A percentile compares a stretch with the other conserved stretches of the same genome.
These are phyloP conservation scores for Puma concolor DNA, from an alignment of 2,113 vertebrate species.

Conservation along the genomic window DNA sequence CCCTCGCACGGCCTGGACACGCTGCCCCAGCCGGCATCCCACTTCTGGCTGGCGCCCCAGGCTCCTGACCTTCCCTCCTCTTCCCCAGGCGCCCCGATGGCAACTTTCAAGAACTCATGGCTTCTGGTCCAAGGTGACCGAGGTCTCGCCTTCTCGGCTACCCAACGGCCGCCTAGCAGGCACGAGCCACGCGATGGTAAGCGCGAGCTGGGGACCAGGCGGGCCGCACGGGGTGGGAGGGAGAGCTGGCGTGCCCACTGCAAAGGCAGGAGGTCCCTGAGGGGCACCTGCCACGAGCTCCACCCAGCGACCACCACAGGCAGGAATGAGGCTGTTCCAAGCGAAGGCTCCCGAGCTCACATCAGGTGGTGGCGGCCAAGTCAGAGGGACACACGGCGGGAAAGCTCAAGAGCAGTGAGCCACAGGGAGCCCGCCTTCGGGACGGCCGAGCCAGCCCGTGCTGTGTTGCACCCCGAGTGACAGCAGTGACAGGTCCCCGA, in stretches of 20 bases:
- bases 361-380: background rate
- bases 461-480: rapidly evolving
- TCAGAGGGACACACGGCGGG: background rate
- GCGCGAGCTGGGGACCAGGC: background rate
- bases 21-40: background rate
- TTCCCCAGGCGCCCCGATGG: background rate
- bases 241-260: background rate
- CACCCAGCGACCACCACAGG: too few species aligned
- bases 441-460: background rate
- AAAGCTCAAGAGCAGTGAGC: background rate
- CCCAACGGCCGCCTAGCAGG: rapidly evolving
- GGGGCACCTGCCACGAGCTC: background rate
- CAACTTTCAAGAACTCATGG: background rate
- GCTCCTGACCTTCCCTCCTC: background rate
- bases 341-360: background rate
- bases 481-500: background rate
- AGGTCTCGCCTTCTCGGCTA: background rate
- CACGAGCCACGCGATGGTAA: background rate
- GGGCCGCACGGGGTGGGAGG: rapidly evolving
- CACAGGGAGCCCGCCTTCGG: background rate
- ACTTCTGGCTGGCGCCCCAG: background rate
- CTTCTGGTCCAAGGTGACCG: background rate
- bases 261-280: background rate
- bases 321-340: background rate
- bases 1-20: background rate